These are phyloP conservation scores for Trachymyrmex cornetzi DNA, from an alignment of 1,140 invertebrate species.

Conservation along the genomic window DNA sequence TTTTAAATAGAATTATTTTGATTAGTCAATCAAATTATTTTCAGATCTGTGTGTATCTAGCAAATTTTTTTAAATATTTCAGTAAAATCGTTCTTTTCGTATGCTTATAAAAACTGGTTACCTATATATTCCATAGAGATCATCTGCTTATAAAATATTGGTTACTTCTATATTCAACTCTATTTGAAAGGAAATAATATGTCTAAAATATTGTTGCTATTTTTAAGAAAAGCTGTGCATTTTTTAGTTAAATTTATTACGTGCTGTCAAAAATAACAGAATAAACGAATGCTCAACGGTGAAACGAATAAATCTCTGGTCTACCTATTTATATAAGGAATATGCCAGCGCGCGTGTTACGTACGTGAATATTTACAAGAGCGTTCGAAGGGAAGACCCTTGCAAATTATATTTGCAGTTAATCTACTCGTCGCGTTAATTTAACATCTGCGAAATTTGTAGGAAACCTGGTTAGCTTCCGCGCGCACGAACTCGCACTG, in stretches of 20 bases:
- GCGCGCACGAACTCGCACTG: constrained; percentile 9
- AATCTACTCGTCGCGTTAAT: constrained; percentile 72
- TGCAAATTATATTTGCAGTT: constrained; percentile 75
- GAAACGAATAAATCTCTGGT: constrained; percentile 50
- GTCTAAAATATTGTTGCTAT: neutral
- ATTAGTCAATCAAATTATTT: too few species aligned
- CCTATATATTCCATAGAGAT: too few species aligned
- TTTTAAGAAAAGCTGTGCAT: neutral
- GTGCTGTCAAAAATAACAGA: neutral
- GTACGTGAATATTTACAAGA: constrained; percentile 61
- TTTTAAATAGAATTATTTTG: too few species aligned
- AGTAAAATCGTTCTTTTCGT: too few species aligned
- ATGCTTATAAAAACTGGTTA: too few species aligned
- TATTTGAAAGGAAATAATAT: neutral
- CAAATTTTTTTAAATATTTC: too few species aligned
- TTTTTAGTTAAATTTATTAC: constrained; percentile 8
- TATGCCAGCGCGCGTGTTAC: constrained; percentile 30
- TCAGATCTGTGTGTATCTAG: too few species aligned
- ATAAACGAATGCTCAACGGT: constrained; percentile 5
- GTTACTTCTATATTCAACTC: neutral
- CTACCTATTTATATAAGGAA: constrained; percentile 54
- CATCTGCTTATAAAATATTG: neutral
- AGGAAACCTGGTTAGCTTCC: constrained; percentile 67
- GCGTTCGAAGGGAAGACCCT: constrained; percentile 49
- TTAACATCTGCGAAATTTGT: constrained; percentile 69